These are phyloP conservation scores for Papilio xuthus DNA, from an alignment of 1,140 invertebrate genomes.

Conservation along the genomic window DNA sequence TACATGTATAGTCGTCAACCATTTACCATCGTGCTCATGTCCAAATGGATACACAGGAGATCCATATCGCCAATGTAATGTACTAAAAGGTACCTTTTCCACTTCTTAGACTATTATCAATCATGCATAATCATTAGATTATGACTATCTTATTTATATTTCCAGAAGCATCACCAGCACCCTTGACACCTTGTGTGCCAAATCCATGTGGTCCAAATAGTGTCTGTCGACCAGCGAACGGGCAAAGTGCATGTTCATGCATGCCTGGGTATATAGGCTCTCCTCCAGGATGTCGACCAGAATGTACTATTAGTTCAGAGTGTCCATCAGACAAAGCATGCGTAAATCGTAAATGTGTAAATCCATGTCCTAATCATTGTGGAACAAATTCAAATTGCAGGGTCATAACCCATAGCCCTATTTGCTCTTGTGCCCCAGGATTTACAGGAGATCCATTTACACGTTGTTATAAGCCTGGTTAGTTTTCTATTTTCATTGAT, in stretches of 20 bases:
- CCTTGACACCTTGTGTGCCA: slow-evolving; percentile 83
- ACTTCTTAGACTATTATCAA: slow-evolving; percentile 1
- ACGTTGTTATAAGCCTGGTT: slow-evolving; percentile 80
- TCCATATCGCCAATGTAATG: slow-evolving; percentile 83
- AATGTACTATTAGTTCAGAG: slow-evolving; percentile 87
- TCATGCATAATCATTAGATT: slow-evolving; percentile 37
- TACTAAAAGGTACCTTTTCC: slow-evolving; percentile 56
- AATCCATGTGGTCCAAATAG: slow-evolving; percentile 89
- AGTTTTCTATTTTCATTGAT: slow-evolving; percentile 52
- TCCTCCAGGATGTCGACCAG: slow-evolving; percentile 87
- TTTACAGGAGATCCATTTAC: slow-evolving; percentile 83
- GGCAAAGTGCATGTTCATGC: slow-evolving; percentile 87
- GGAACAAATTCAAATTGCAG: slow-evolving; percentile 89
- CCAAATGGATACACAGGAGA: slow-evolving; percentile 85
- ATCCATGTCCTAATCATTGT: slow-evolving; percentile 88
- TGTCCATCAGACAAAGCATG: slow-evolving; percentile 86
- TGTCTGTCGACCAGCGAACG: slow-evolving; percentile 84
- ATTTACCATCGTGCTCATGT: slow-evolving; percentile 87
- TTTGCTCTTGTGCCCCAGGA: slow-evolving; percentile 79
- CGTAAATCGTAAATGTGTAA: slow-evolving; percentile 84
- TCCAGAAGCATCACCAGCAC: slow-evolving; percentile 60
- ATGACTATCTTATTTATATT: slow-evolving; percentile 43
- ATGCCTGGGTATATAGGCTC: slow-evolving; percentile 87
- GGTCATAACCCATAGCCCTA: slow-evolving; percentile 87
- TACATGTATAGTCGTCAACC: slow-evolving; percentile 88